Percentiles rank a stretch among this genome's conserved stretches.
Evolutionary conservation across 2,797 vertebrate species (phyloP).

Genomic region (Eulemur mongoz): DNA sequence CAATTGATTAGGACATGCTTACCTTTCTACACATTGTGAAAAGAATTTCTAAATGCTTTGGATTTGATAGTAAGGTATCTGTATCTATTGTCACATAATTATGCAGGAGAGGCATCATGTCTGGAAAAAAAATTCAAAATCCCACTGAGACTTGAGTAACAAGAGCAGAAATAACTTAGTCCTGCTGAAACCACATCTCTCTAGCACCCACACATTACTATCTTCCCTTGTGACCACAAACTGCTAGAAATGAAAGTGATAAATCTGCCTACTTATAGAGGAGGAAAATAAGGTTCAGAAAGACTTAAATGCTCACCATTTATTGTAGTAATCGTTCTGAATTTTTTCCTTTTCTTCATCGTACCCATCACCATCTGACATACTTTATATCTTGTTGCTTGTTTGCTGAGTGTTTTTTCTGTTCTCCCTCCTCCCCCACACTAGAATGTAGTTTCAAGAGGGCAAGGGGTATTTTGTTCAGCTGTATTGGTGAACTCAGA

Average conservation of each 20-base stretch:
- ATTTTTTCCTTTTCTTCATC: background rate
- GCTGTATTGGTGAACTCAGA: background rate
- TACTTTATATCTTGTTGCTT: background rate
- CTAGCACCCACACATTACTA: background rate
- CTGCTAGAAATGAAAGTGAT: background rate
- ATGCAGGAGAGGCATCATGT: conserved; percentile 99
- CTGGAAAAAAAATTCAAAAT: conserved; percentile 83
- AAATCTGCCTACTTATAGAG: background rate
- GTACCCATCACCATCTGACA: background rate
- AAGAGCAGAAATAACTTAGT: background rate
- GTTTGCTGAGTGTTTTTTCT: background rate
- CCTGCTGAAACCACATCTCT: background rate
- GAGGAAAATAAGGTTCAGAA: background rate
- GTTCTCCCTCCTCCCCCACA: background rate
- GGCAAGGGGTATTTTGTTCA: background rate
- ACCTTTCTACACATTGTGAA: conserved; percentile 99
- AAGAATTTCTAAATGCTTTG: conserved; percentile 97
- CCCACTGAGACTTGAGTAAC: conserved; percentile 24
- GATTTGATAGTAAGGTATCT: conserved; percentile 93
- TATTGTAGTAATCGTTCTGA: background rate
- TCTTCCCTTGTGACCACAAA: background rate
- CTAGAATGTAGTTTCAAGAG: background rate
- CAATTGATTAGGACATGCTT: conserved; percentile 44
- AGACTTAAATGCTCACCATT: background rate
- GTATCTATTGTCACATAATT: conserved; percentile 98